Conservation (phyloP, 2,797 vertebrate genomes). For the Eospalax fontanierii region DNA sequence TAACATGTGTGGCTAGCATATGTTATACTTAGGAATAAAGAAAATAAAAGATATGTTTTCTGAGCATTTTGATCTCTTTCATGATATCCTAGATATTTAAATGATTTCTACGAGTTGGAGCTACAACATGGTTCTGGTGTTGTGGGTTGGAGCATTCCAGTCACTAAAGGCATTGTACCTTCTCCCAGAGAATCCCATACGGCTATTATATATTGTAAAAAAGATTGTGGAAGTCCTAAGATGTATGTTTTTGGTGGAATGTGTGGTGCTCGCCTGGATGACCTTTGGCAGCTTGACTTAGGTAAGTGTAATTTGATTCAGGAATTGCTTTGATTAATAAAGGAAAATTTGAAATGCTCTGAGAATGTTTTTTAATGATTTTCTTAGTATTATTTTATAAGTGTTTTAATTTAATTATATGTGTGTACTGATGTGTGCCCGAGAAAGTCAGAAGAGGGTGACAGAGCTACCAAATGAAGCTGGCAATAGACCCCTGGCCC, state of each 20-base stretch:
- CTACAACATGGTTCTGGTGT: slow-evolving; percentile 95
- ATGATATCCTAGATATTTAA: slow-evolving; percentile 93
- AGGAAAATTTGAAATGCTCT: slow-evolving; percentile 9
- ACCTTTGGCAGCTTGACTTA: slow-evolving; percentile 98
- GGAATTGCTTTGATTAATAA: slow-evolving; percentile 54
- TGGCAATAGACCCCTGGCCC: too few species aligned
- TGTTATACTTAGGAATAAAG: slow-evolving; percentile 59
- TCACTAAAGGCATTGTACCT: slow-evolving; percentile 94
- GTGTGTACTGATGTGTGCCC: too few species aligned
- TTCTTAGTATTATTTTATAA: too few species aligned
- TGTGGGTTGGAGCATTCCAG: slow-evolving; percentile 95
- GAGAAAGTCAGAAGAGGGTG: too few species aligned
- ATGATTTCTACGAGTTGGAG: slow-evolving; percentile 97
- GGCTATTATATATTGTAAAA: slow-evolving; percentile 92
- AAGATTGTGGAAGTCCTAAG: slow-evolving; percentile 92
- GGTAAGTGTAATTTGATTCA: slow-evolving; percentile 90
- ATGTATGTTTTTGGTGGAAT: slow-evolving; percentile 98
- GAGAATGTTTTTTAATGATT: not conserved
- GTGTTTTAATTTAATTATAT: too few species aligned
- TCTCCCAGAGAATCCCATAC: slow-evolving; percentile 97
- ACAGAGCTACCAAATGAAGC: too few species aligned
- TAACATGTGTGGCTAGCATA: not conserved
- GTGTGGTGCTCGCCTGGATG: slow-evolving; percentile 95
- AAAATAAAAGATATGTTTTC: slow-evolving; percentile 26
- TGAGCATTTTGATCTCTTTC: slow-evolving; percentile 69